Evolutionary conservation across 2,113 vertebrate species (phyloP).

Genomic region (Macquaria australasica): DNA sequence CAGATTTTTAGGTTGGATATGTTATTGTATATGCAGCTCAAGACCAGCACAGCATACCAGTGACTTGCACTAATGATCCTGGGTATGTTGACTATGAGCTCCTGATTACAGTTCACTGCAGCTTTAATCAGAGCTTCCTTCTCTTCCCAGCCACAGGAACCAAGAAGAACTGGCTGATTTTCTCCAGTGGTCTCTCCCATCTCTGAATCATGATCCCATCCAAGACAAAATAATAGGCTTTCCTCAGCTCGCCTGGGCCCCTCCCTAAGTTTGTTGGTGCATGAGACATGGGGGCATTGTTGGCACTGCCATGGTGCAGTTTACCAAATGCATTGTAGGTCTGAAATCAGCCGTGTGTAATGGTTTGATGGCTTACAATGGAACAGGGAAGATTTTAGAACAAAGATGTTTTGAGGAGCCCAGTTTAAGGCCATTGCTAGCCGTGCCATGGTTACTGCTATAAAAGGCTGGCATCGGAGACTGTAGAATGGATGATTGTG

Average conservation of each 20-base stretch:
- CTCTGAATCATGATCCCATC: constrained; percentile 53
- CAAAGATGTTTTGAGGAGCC: constrained; percentile 35
- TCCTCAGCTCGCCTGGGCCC: constrained; percentile 15
- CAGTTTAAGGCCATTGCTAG: constrained; percentile 31
- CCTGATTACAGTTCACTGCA: constrained; percentile 72
- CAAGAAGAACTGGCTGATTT: constrained; percentile 64
- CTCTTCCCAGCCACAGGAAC: constrained; percentile 64
- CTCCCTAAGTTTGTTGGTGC: constrained; percentile 41
- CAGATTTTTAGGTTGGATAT: not conserved
- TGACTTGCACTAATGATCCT: constrained; percentile 53
- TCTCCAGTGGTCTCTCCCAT: constrained; percentile 54
- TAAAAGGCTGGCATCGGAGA: constrained; percentile 45
- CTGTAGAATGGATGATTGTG: constrained; percentile 24
- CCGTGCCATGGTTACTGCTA: constrained; percentile 55
- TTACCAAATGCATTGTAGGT: constrained; percentile 39
- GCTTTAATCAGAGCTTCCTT: constrained; percentile 79
- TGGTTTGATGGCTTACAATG: constrained; percentile 29
- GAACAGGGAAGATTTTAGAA: constrained; percentile 31
- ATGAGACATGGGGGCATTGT: constrained; percentile 47
- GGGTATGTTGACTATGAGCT: constrained; percentile 56
- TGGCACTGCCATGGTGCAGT: constrained; percentile 49
- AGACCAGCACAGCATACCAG: constrained; percentile 44
- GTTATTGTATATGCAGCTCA: constrained; percentile 42
- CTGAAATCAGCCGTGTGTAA: constrained; percentile 51
- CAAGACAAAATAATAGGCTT: constrained; percentile 68